Conservation (phyloP, 2,113 vertebrate genomes). For the Pituophis catenifer region DNA sequence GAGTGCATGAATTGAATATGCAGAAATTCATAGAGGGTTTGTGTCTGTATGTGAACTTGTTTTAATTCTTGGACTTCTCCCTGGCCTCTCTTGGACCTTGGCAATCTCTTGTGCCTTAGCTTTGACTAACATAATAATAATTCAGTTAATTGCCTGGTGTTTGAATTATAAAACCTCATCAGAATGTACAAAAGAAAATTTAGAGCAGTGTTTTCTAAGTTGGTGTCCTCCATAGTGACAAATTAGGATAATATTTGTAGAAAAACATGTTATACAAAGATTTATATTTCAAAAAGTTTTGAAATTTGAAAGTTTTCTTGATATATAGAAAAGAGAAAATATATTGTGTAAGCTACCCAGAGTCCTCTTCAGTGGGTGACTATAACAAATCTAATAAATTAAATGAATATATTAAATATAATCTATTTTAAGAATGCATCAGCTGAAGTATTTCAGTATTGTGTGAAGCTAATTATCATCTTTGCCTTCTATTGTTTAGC, state of each 20-base stretch:
- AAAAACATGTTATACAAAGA: background rate
- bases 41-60: background rate
- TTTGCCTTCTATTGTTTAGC: background rate
- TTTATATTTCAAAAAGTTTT: background rate
- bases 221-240: too few relatives aligned
- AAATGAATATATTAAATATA: background rate
- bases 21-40: background rate
- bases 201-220: background rate
- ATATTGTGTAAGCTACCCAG: background rate
- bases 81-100: rapidly evolving
- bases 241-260: background rate
- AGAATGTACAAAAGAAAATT: background rate
- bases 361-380: background rate
- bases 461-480: background rate
- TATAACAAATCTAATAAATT: background rate
- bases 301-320: background rate
- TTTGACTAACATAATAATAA: background rate
- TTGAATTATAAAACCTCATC: background rate
- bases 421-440: background rate
- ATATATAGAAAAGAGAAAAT: background rate
- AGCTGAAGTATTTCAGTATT: background rate
- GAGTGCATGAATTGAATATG: background rate
- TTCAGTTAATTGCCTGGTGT: background rate
- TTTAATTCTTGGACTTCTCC: background rate
- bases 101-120: background rate